Evolutionary conservation across 2,113 vertebrate species (phyloP), one percentile per base, ranked within the genome.

Genomic region (Corvus hawaiiensis): DNA sequence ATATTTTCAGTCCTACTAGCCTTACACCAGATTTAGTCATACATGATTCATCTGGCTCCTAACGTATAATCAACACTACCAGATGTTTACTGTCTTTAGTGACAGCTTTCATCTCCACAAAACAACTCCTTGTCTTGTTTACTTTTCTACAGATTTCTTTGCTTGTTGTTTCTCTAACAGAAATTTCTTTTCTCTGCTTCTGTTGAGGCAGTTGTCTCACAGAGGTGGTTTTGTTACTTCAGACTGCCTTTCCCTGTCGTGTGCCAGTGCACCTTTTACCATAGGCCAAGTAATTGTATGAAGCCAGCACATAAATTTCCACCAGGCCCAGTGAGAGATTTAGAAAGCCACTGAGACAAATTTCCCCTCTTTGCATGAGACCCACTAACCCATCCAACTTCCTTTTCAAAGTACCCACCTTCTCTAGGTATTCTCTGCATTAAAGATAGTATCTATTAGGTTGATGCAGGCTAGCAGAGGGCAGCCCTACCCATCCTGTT

Each of bases 401-500:
- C 64, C 75, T 90, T 90, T 93, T 37, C 20, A 49, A 61, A 61
- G 37, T 11, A 80, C 59, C 43, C 55, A 35, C 63, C 71, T 81
- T 69, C 55, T 89, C 35, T 93, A 48, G 44, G 28, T 62, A 28
- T 51, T 94, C 13, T 84, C 76, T 4, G 8, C 33, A 20, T 9
- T 76, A 66, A 76, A 89, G 89, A 93, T 73, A 55, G 4, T 39
- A 93, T 95, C 95, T 94, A 3, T 56, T 6, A 3, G 30, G 43
- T 77, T 39, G 32, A 52, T 5, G 1, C 10, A 19, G 63, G 22
- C 48, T 79, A 69, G 78, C 84, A 93, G 82, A 80, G 61, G 51
- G 56, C 71, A 95, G 73, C 88, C 90, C 88, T 93, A 49, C 85
- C 90, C 92, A 94, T 96, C 90, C 93, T 95, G 82, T 96, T 96